A percentile compares a stretch with the other conserved stretches of the same genome.
phyloP scores from a whole-genome alignment of 2,113 vertebrate species.

The Nyctereutes procyonoides region DNA sequence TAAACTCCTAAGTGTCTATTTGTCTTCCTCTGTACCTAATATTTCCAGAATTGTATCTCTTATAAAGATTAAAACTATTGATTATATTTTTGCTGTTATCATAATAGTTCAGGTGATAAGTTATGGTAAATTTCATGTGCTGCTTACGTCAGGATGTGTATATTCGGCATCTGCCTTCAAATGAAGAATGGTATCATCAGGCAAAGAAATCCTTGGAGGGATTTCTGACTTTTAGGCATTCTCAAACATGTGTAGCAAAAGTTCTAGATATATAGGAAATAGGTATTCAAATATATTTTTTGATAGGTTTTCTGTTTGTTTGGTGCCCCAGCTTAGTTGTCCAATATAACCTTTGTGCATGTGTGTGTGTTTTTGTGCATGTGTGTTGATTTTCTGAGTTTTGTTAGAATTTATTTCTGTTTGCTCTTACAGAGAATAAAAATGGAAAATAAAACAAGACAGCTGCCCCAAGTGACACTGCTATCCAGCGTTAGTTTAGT shows the following conservation, averaged over 20 bases:
- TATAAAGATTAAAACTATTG: neutral
- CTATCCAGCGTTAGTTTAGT: constrained; percentile 14
- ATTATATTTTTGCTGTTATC: neutral
- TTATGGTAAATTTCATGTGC: neutral
- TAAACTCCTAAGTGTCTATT: neutral
- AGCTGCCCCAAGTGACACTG: constrained; percentile 4
- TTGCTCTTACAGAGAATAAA: constrained; percentile 32
- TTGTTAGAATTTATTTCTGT: constrained; percentile 12
- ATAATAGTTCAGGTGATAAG: neutral
- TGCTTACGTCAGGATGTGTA: neutral
- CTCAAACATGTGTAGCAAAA: neutral
- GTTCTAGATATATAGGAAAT: neutral
- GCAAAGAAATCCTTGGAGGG: neutral
- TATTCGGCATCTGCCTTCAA: neutral
- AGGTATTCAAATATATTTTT: constrained; percentile 30
- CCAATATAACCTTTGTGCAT: neutral
- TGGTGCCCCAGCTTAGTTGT: neutral
- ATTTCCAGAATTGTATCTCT: neutral
- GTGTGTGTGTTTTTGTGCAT: neutral
- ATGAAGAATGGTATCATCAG: neutral
- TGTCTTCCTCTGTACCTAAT: neutral
- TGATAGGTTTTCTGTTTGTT: constrained; percentile 7
- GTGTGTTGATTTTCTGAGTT: constrained; percentile 35
- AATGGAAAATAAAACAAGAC: constrained; percentile 57
- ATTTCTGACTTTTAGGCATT: neutral